Evolutionary conservation across 2,888 invertebrate species (phyloP).

Genomic region (Cephus spinipes): DNA sequence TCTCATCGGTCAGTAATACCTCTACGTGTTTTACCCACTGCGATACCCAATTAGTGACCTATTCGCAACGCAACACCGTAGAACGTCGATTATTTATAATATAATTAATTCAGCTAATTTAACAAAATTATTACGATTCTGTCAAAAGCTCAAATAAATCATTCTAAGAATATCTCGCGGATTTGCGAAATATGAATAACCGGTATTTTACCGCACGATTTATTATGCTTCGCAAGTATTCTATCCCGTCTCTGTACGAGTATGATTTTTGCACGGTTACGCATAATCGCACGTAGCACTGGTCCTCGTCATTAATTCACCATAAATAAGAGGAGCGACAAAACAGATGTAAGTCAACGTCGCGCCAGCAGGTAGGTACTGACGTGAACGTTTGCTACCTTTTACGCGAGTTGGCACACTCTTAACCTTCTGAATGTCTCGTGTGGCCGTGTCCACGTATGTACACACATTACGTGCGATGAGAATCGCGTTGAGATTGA

Average conservation of each 20-base stretch:
- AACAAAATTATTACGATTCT: neutral
- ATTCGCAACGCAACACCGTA: neutral
- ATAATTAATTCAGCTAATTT: too few relatives aligned
- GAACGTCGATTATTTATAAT: neutral
- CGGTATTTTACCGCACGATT: neutral
- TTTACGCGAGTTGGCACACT: conserved; percentile 7
- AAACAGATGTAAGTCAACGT: neutral
- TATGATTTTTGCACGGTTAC: neutral
- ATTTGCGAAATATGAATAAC: neutral
- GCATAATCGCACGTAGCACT: neutral
- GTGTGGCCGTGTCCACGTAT: conserved; percentile 43
- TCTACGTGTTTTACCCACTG: neutral
- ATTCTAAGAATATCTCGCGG: neutral
- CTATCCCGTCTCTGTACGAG: neutral
- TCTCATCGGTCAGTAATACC: neutral
- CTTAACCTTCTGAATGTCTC: conserved; percentile 36
- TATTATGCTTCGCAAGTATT: neutral
- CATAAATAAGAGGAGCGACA: neutral
- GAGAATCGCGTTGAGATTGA: neutral
- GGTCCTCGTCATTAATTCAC: neutral
- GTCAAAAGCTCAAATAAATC: neutral
- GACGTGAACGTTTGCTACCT: conserved; percentile 35
- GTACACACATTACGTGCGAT: conserved; percentile 31
- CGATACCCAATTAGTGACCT: neutral
- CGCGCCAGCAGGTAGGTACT: conserved; percentile 25